A percentile compares a stretch with the other conserved stretches of the same genome.
phyloP scores from a whole-genome alignment of 1,140 invertebrate species.

The Drosophila rufa region DNA sequence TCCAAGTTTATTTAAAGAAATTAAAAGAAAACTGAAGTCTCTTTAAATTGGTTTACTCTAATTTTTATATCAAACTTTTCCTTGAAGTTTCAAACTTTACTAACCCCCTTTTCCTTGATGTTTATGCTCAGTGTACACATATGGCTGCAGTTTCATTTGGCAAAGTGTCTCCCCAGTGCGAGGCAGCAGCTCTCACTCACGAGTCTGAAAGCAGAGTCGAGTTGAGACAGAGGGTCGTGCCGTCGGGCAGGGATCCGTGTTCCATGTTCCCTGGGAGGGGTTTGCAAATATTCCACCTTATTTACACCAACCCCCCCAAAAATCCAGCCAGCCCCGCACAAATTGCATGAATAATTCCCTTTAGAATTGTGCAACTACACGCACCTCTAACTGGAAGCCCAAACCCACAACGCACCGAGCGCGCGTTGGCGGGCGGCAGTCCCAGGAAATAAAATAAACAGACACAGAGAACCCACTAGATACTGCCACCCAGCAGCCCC shows the following conservation, averaged over 20 bases:
- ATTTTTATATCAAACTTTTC: too few relatives aligned
- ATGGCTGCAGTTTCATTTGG: conserved; percentile 74
- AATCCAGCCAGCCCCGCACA: conserved; percentile 33
- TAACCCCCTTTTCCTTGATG: neutral
- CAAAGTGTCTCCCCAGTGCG: conserved; percentile 62
- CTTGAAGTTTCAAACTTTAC: too few relatives aligned
- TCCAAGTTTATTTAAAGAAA: too few relatives aligned
- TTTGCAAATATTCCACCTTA: conserved; percentile 7
- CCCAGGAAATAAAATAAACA: conserved; percentile 71
- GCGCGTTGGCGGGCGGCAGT: conserved; percentile 1
- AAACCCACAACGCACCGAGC: conserved; percentile 1
- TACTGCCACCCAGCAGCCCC: conserved; percentile 9
- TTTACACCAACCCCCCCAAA: conserved; percentile 5
- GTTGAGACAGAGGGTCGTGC: conserved; percentile 40
- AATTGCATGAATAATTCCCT: conserved; percentile 85
- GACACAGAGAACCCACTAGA: conserved; percentile 32
- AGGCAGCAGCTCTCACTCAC: conserved; percentile 19
- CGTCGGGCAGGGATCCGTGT: conserved; percentile 12
- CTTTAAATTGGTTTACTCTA: too few relatives aligned
- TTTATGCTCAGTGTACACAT: conserved; percentile 10
- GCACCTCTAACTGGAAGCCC: conserved; percentile 24
- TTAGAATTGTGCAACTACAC: conserved; percentile 77
- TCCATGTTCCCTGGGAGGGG: neutral
- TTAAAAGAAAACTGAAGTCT: too few relatives aligned
- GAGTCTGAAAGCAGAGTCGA: conserved; percentile 6